phyloP scores from a whole-genome alignment of 2,888 invertebrate species.

The Dromius quadrimaculatus region DNA sequence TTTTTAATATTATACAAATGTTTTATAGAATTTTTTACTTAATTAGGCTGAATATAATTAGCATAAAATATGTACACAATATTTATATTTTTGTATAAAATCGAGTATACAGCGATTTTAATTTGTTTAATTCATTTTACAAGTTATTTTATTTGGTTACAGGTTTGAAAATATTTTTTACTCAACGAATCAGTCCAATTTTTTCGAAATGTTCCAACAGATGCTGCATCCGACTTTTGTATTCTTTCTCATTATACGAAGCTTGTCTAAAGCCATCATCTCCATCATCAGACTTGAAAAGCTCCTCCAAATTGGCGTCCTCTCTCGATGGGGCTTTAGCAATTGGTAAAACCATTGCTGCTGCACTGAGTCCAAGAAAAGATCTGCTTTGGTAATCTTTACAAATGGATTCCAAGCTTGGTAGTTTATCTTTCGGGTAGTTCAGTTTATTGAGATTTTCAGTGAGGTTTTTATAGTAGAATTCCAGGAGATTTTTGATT shows the following conservation, averaged over 20 bases:
- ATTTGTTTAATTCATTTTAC: neutral
- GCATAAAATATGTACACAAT: slow-evolving; percentile 51
- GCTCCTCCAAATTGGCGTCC: slow-evolving; percentile 62
- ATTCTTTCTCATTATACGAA: slow-evolving; percentile 61
- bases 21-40: slow-evolving; percentile 39
- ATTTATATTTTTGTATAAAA: slow-evolving; percentile 52
- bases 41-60: slow-evolving; percentile 32
- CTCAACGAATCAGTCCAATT: slow-evolving; percentile 58
- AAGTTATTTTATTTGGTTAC: neutral
- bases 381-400: slow-evolving; percentile 60
- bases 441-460: slow-evolving; percentile 59
- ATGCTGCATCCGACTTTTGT: slow-evolving; percentile 59
- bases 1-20: slow-evolving; percentile 33
- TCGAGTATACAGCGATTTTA: slow-evolving; percentile 22
- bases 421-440: slow-evolving; percentile 60
- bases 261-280: slow-evolving; percentile 61
- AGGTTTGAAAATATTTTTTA: too few relatives aligned
- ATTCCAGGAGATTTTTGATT: slow-evolving; percentile 60
- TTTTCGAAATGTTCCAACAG: slow-evolving; percentile 61
- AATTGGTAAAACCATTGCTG: slow-evolving; percentile 60
- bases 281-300: slow-evolving; percentile 58
- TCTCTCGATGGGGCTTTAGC: slow-evolving; percentile 60
- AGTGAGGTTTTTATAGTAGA: slow-evolving; percentile 61
- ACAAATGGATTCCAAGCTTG: slow-evolving; percentile 60
- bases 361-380: slow-evolving; percentile 61